Evolutionary conservation across 1,140 invertebrate genomes (phyloP).

Genomic region (Cydia fagiglandana): DNA sequence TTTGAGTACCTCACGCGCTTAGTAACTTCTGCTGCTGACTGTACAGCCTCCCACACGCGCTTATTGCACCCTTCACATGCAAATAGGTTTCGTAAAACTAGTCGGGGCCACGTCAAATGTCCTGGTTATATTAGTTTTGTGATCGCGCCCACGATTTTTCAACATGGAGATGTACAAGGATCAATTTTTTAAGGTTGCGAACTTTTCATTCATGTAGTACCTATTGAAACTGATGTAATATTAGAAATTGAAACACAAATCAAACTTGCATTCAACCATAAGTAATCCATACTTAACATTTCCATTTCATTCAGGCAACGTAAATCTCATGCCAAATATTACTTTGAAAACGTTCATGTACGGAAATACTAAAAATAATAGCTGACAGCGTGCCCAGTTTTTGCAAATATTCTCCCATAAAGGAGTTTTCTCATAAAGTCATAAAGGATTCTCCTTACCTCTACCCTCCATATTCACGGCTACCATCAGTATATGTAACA

Average conservation of each 20-base stretch:
- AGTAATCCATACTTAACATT: background rate
- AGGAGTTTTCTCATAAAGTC: too few species aligned
- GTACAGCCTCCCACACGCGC: slow-evolving; percentile 2
- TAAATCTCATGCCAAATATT: background rate
- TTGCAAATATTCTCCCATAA: too few species aligned
- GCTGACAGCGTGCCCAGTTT: too few species aligned
- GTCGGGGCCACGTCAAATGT: background rate
- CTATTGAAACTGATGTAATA: background rate
- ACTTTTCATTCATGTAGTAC: background rate
- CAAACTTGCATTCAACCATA: background rate
- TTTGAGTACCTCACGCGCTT: too few species aligned
- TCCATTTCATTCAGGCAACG: background rate
- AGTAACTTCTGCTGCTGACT: too few species aligned
- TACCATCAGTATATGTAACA: too few species aligned
- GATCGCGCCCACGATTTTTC: background rate
- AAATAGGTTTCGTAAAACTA: slow-evolving; percentile 4
- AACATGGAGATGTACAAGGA: too few species aligned
- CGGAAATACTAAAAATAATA: slow-evolving; percentile 1
- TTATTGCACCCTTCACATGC: slow-evolving; percentile 13
- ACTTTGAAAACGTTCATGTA: background rate
- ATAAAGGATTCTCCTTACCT: too few species aligned
- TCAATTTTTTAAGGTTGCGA: too few species aligned
- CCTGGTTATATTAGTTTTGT: background rate
- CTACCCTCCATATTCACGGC: too few species aligned
- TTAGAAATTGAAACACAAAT: background rate